Evolutionary conservation across 1,140 invertebrate species (phyloP).

Genomic region (Aporrectodea caliginosa): DNA sequence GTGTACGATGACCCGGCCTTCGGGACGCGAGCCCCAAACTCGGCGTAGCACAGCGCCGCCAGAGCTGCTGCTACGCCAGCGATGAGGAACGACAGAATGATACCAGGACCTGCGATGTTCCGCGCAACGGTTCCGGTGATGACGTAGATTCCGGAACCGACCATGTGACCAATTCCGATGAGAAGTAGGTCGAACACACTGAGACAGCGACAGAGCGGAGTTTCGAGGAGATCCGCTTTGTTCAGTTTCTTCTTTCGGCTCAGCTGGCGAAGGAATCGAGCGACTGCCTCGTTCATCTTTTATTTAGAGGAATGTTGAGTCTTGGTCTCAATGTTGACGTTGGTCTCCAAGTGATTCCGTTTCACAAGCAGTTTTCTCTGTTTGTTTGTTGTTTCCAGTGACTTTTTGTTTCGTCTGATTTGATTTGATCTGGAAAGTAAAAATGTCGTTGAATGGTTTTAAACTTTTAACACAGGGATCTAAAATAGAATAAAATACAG

Average conservation of each 20-base stretch:
- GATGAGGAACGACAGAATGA: constrained; percentile 77
- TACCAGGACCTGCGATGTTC: constrained; percentile 63
- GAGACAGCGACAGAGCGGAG: constrained; percentile 78
- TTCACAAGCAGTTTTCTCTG: no score
- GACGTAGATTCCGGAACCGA: constrained; percentile 70
- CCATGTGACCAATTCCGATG: constrained; percentile 80
- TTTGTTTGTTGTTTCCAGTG: no score
- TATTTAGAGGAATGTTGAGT: no score
- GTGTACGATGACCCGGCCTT: constrained; percentile 84
- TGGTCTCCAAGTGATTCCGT: no score
- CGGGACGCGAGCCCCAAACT: constrained; percentile 72
- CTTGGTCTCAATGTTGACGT: no score
- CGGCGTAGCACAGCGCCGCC: constrained; percentile 84
- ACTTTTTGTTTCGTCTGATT: no score
- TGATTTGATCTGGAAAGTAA: no score
- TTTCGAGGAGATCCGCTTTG: constrained; percentile 71
- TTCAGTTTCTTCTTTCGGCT: constrained; percentile 73
- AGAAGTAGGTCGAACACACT: constrained; percentile 69
- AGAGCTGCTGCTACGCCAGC: constrained; percentile 79
- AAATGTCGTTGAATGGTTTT: no score
- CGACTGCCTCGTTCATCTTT: background rate
- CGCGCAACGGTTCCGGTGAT: constrained; percentile 44
- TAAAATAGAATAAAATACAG: no score
- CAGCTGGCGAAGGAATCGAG: constrained; percentile 56
- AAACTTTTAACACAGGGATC: no score